Base-by-base conservation (phyloP, 2,113 vertebrate genomes). In the Tiliqua scincoides region DNA sequence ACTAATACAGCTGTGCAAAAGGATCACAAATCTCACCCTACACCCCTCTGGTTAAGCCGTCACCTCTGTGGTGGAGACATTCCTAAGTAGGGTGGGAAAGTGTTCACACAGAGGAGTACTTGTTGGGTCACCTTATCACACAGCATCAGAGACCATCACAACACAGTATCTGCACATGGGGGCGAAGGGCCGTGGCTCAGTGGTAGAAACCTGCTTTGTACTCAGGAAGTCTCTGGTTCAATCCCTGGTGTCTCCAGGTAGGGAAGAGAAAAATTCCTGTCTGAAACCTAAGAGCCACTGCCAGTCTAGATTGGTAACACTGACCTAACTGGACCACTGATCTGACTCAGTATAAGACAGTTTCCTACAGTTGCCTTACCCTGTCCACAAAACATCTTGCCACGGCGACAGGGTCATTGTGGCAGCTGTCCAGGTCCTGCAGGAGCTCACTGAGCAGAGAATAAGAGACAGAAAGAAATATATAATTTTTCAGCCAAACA, bases 311-410 rank as follows among this genome's bases (percentile, higher is more conserved):
- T 48, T 48, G 43, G 43, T 48, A 48, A 48, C 8, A 8, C 43
- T 48, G 43, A 48, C 43, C 43, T 48, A 48, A 8, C 43, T 48
- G 43, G 43, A 48, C 4, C 43, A 48, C 43, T 48, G 43, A 8
- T 48, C 43, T 48, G 43, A 48, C 43, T 48, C 43, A 48, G 43
- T 48, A 48, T 48, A 48, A 48, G 43, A 8, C 43, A 48, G 43
- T 8, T 48, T 48, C 43, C 43, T 48, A 48, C 43, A 5, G 43
- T 54, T 7, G n/a, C 52, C 97, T 96, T 90, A 99, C 99, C 97
- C 98, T 98, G 85, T 98, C 97, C 79, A 99, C 98, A 40, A 99
- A 99, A 94, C 99, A 99, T 73, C 94, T 94, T 2, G 99, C 98
- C 25, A 99, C 97, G 0, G 98, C 98, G 93, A 99, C 99, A 0